Base-by-base conservation (phyloP, 1,140 invertebrate species). In the Dermatophagoides farinae region DNA sequence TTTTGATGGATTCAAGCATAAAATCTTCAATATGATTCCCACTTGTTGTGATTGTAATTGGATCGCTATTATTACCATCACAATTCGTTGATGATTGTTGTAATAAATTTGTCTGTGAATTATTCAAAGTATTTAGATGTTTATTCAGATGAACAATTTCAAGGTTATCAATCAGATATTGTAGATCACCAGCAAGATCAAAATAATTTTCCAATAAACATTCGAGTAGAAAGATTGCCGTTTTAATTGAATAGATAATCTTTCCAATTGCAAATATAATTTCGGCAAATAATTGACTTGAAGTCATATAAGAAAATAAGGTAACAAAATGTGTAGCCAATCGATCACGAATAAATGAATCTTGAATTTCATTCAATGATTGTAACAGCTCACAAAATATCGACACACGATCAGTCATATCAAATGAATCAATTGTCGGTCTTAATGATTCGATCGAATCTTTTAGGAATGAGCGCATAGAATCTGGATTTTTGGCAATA, bases 181-280 rank as follows among this genome's bases (percentile, higher is more conserved):
- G 14, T 18, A 55, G 23, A 23, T 55, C 31, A 25, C 53, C 53
- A 39, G 10, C n/a, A 5, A 55, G 23, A 44, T 55, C 53, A 23
- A 55, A 23, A 44, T 55, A 55, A 11, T 11, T 55, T 44, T 55
- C 53, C 10, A 40, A n/a, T 14, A 55, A 55, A 25, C 53, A 55
- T 25, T 55, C 53, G 6, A 55, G 39, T 23, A 55, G 14, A 25
- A 39, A 55, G 23, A 55, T 23, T 11, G 23, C 53, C 31, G 25
- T 23, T 44, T 16, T 12, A 20, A 44, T 40, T 6, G 53, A 55
- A 5, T 39, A 23, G 23, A 55, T 23, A 20, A 12, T 38, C 6
- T 23, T 14, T n/a, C 25, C n/a, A 23, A 55, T 38, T 4, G 53
- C 14, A n/a, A 38, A 14, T 12, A 55, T 55, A 2, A 55, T 14